A percentile compares a stretch with the other conserved stretches of the same genome.
phyloP scores from a whole-genome alignment of 53 echinoderm and acorn worm species.

The Temnopleurus reevesii region DNA sequence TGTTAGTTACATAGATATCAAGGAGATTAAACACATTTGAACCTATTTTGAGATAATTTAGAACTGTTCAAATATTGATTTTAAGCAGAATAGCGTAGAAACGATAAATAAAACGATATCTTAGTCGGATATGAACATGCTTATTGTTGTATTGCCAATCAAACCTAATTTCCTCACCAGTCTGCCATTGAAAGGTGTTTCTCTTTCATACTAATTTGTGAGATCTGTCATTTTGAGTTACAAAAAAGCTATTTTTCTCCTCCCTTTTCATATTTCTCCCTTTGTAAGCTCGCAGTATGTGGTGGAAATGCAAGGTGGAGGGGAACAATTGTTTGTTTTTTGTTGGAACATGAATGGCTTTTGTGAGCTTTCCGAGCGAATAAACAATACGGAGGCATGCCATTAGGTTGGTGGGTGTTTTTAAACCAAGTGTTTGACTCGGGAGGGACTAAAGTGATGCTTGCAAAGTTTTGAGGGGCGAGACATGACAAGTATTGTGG shows the following conservation, averaged over 20 bases:
- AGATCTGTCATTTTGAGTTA: conserved; percentile 22
- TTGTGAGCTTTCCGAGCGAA: conserved; percentile 1
- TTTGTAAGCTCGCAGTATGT: not conserved
- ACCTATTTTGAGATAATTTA: no score
- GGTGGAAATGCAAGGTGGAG: not conserved
- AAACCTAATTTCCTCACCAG: not conserved
- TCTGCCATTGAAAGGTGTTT: not conserved
- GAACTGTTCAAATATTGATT: no score
- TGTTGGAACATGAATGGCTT: conserved; percentile 11
- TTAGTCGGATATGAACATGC: not conserved
- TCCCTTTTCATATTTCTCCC: conserved; percentile 3
- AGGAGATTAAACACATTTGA: no score
- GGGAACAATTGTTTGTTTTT: conserved; percentile 25
- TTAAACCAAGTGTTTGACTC: conserved; percentile 11
- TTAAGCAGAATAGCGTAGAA: not conserved
- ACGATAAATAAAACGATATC: not conserved
- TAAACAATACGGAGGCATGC: conserved; percentile 20
- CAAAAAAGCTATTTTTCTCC: not conserved
- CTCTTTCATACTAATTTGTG: conserved; percentile 19
- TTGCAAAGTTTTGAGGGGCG: not conserved
- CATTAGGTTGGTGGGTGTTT: not conserved
- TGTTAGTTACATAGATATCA: no score
- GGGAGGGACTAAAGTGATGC: not conserved
- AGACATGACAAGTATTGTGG: not conserved
- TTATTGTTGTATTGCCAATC: not conserved